Conservation (phyloP, 2,113 vertebrate species). For the Mustelus asterias region DNA sequence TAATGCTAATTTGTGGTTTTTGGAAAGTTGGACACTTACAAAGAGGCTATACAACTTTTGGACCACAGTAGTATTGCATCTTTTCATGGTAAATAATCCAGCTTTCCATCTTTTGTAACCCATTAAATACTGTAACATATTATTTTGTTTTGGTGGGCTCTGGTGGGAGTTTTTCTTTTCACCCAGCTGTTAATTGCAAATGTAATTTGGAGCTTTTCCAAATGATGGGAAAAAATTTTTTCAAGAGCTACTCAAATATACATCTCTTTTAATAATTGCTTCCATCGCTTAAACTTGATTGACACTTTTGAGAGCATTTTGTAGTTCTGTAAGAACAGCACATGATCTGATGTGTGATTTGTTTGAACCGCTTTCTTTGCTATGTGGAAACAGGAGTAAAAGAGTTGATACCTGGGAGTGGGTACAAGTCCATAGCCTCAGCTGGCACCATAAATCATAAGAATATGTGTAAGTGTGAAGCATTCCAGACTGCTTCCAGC, state of each 20-base stretch:
- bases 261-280: background rate
- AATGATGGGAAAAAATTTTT: background rate
- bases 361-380: background rate
- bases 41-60: slow-evolving; percentile 75
- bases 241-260: background rate
- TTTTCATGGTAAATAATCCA: slow-evolving; percentile 64
- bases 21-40: slow-evolving; percentile 73
- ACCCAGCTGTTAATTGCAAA: background rate
- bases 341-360: background rate
- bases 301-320: background rate
- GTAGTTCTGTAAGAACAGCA: background rate
- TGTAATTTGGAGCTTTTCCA: background rate
- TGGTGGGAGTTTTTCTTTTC: background rate
- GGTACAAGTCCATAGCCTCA: background rate
- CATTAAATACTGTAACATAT: slow-evolving; percentile 61
- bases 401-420: background rate
- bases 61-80: slow-evolving; percentile 59
- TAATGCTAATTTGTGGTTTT: slow-evolving; percentile 87
- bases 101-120: slow-evolving; percentile 48
- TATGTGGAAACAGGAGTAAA: background rate
- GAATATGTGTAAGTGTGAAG: background rate
- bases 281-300: background rate
- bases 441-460: background rate
- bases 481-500: background rate
- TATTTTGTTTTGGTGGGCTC: slow-evolving; percentile 36